Evolutionary conservation across 1,140 invertebrate genomes (phyloP).

Genomic region (Zaprionus capensis): DNA sequence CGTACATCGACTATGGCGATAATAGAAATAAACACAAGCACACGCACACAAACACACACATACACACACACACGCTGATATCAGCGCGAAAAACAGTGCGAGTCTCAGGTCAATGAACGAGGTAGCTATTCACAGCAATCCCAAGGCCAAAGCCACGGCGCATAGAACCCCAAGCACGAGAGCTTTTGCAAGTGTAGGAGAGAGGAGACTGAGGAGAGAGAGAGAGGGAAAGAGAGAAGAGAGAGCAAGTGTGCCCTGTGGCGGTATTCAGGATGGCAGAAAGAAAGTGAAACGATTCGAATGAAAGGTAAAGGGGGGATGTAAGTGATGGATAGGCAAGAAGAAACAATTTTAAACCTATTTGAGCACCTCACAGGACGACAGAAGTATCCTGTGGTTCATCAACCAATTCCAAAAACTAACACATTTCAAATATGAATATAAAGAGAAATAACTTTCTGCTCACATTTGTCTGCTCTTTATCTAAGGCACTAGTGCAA

Average conservation of each 20-base stretch:
- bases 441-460: background rate
- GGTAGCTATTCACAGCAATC: slow-evolving; percentile 60
- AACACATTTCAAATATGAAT: background rate
- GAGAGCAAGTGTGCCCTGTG: background rate
- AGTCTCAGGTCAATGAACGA: slow-evolving; percentile 76
- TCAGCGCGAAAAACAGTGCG: slow-evolving; percentile 50
- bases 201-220: slow-evolving; percentile 12
- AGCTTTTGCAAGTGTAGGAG: slow-evolving; percentile 18
- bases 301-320: too few relatives aligned
- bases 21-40: slow-evolving; percentile 73
- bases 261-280: background rate
- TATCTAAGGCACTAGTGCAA: background rate
- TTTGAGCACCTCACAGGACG: too few relatives aligned
- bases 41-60: slow-evolving; percentile 38
- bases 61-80: slow-evolving; percentile 39
- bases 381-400: too few relatives aligned
- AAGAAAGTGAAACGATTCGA: background rate
- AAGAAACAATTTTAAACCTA: too few relatives aligned
- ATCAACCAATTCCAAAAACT: background rate
- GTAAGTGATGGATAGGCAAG: background rate
- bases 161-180: slow-evolving; percentile 52
- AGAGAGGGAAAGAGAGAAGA: background rate
- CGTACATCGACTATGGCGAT: slow-evolving; percentile 71
- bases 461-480: background rate
- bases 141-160: slow-evolving; percentile 79